Percentiles rank a stretch among this genome's conserved stretches.
phyloP scores from a whole-genome alignment of 2,113 vertebrate genomes.

The Addax nasomaculatus region DNA sequence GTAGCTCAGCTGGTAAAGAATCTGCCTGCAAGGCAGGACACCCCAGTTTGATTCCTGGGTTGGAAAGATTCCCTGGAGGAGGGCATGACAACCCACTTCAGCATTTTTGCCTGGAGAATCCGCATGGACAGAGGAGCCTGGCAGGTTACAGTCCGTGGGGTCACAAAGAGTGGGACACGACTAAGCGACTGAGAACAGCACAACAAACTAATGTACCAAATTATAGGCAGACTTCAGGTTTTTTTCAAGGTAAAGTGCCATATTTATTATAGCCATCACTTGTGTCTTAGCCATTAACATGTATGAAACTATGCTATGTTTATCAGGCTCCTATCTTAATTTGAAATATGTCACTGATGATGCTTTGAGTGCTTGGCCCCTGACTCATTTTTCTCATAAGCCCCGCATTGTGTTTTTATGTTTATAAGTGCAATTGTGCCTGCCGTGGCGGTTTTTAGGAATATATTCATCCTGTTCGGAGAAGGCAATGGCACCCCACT shows the following conservation, averaged over 20 bases:
- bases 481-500: too few species aligned
- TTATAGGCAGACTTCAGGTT: neutral
- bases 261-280: neutral
- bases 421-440: neutral
- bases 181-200: neutral
- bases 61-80: neutral
- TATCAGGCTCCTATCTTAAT: neutral
- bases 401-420: neutral
- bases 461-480: neutral
- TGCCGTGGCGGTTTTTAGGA: neutral
- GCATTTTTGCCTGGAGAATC: neutral
- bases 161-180: neutral
- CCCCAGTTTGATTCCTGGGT: neutral
- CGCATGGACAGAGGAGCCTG: neutral
- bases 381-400: neutral
- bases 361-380: neutral
- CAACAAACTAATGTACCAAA: neutral
- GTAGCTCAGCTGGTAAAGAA: neutral
- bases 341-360: neutral
- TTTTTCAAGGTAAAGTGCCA: neutral
- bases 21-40: neutral
- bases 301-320: neutral
- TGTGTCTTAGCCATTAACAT: neutral
- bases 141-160: neutral
- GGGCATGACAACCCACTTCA: neutral